Conservation (phyloP, 92 coral and sea anemone genomes). For the Heliopora coerulea region DNA sequence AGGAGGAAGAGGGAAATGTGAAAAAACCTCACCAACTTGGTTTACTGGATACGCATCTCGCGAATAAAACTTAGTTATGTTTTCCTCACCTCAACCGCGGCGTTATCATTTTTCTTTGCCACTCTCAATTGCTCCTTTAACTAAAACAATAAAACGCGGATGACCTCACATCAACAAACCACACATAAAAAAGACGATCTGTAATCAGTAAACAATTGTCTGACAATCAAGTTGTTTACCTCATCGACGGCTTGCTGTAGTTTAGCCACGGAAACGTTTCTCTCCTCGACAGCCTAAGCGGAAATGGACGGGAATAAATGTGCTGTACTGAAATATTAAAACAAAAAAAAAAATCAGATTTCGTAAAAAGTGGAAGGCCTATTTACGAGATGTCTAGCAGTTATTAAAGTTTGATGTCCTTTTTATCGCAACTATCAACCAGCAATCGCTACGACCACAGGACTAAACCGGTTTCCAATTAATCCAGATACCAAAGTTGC, state of each 20-base stretch:
- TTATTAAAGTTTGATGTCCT: no score
- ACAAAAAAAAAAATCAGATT: not conserved
- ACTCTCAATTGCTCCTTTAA: conserved; percentile 11
- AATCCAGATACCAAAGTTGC: no score
- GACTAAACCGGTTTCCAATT: no score
- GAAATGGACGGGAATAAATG: not conserved
- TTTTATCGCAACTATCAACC: no score
- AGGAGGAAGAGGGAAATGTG: not conserved
- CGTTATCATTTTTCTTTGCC: conserved; percentile 15
- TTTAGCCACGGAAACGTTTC: conserved; percentile 1
- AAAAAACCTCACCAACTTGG: no score
- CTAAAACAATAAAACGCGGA: not conserved
- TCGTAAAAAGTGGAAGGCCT: no score
- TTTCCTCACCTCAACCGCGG: conserved; percentile 8
- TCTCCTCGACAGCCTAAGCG: conserved; percentile 26
- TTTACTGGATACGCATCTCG: not conserved
- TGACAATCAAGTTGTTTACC: not conserved
- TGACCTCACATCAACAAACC: no score
- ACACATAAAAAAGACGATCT: no score
- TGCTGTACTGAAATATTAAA: not conserved
- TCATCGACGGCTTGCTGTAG: conserved; percentile 22
- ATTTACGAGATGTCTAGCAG: no score
- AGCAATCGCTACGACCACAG: no score
- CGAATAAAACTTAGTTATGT: no score
- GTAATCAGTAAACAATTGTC: no score